Evolutionary conservation across 2,888 invertebrate species (phyloP), one percentile per base, ranked within the genome.

Genomic region (Uloborus plumipes): DNA sequence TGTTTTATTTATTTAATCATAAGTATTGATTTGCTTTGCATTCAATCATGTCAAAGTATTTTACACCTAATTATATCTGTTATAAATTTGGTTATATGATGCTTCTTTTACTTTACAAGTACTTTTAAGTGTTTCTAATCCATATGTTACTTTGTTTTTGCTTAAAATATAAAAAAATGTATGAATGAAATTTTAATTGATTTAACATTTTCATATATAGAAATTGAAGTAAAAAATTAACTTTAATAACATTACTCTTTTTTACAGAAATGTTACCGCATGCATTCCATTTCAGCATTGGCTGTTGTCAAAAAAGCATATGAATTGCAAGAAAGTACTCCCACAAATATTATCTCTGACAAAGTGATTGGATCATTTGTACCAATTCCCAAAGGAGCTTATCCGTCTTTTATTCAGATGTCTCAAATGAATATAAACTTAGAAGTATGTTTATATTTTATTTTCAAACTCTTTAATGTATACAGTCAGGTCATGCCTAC

Each of bases 381-480:
- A 14, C 20, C 70, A 7, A 20, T 81, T 47, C 74, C 80, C 31
- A 67, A 65, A 22, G 80, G 74, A 20, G 58, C 62, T 61, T 81
- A 81, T 70, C 80, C 80, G n/a, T 64, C 70, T 26, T 73, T 81
- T 14, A 74, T 81, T 31, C 58, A 81, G 51, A 58, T 81, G 62
- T 74, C 69, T n/a, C 69, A 70, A 55, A 81, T 81, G 80, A 81
- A 75, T 50, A 64, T 74, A n/a, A 59, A 74, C 49, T 59, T 81
- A 14, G 20, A 81, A 65, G 80, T 81, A 74, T 50, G 11, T 64
- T n/a, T 59, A 22, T 39, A 39, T 7, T 39, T 39, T 39, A 2
- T 39, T 39, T 7, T 39, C 39, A 39, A 26, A 39, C 39, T 39
- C 39, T 39, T 39, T 39, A 11, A 39, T 39, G 4, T 26, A 26